Percentiles rank a stretch among this genome's conserved stretches.
phyloP scores from a whole-genome alignment of 2,797 vertebrate species.

The Chiloscyllium punctatum region DNA sequence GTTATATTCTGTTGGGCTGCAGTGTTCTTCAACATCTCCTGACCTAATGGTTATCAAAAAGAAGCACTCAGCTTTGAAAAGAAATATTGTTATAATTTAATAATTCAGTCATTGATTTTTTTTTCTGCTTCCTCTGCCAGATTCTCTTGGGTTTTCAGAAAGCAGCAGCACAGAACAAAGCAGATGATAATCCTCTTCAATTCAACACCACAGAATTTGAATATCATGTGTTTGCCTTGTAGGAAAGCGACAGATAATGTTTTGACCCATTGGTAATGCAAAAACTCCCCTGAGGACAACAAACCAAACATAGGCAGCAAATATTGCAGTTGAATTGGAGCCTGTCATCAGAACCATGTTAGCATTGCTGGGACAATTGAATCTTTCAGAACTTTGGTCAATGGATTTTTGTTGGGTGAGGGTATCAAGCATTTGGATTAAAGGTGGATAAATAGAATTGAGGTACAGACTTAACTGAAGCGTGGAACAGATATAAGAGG shows the following conservation, averaged over 20 bases:
- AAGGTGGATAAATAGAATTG: background rate
- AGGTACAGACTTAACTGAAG: background rate
- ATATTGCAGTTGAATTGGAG: background rate
- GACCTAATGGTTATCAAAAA: background rate
- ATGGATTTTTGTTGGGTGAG: background rate
- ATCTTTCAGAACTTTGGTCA: background rate
- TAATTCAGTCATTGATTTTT: conserved; percentile 22
- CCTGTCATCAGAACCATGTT: background rate
- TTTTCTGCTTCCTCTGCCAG: background rate
- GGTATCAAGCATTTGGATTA: background rate
- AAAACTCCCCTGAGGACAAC: background rate
- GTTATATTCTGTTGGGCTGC: background rate
- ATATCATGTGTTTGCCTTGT: background rate
- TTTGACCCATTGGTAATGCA: conserved; percentile 11
- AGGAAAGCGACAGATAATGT: background rate
- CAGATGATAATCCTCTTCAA: background rate
- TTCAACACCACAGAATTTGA: background rate
- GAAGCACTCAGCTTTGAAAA: conserved; percentile 5
- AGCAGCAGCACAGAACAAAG: background rate
- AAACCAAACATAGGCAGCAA: background rate
- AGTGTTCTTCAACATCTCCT: background rate
- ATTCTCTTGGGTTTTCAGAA: conserved; percentile 25
- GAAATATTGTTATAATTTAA: conserved; percentile 16
- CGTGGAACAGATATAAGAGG: background rate
- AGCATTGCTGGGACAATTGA: background rate